Conservation (phyloP, 2,888 invertebrate genomes). For the Agrenia bidenticulata region DNA sequence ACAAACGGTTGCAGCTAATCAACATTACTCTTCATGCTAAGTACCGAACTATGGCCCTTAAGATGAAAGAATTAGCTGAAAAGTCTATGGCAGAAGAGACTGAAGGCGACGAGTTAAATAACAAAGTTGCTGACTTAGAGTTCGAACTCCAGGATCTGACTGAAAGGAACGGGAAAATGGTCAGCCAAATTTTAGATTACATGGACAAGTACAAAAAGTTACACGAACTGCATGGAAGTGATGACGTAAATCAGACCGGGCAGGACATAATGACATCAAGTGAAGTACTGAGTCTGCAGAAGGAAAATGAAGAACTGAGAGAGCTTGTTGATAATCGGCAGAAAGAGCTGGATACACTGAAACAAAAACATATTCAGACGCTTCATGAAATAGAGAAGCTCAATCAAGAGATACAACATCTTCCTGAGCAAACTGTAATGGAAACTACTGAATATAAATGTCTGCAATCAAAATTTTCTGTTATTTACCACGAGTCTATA, state of each 20-base stretch:
- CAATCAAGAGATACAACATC: slow-evolving; percentile 92
- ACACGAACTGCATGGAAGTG: slow-evolving; percentile 67
- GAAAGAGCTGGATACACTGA: slow-evolving; percentile 88
- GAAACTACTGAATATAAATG: slow-evolving; percentile 98
- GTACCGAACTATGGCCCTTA: slow-evolving; percentile 63
- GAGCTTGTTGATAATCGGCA: slow-evolving; percentile 89
- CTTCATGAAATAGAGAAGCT: slow-evolving; percentile 92
- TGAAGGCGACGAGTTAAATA: slow-evolving; percentile 88
- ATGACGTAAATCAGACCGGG: slow-evolving; percentile 56
- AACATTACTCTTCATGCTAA: slow-evolving; percentile 89
- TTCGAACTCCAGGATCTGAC: slow-evolving; percentile 82
- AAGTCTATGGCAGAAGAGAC: slow-evolving; percentile 88
- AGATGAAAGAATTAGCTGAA: slow-evolving; percentile 82
- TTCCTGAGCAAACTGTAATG: slow-evolving; percentile 92
- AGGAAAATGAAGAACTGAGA: slow-evolving; percentile 87
- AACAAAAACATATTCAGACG: slow-evolving; percentile 76
- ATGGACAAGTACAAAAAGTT: slow-evolving; percentile 38
- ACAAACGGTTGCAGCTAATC: slow-evolving; percentile 81
- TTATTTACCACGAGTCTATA: slow-evolving; percentile 95
- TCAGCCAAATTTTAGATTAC: slow-evolving; percentile 45
- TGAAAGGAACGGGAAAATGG: slow-evolving; percentile 34
- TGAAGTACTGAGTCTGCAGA: slow-evolving; percentile 80
- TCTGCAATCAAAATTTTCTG: slow-evolving; percentile 97
- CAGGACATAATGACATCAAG: slow-evolving; percentile 23
- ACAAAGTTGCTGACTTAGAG: slow-evolving; percentile 93